Conservation (phyloP, 2,888 invertebrate species). For the Eurois occulta region DNA sequence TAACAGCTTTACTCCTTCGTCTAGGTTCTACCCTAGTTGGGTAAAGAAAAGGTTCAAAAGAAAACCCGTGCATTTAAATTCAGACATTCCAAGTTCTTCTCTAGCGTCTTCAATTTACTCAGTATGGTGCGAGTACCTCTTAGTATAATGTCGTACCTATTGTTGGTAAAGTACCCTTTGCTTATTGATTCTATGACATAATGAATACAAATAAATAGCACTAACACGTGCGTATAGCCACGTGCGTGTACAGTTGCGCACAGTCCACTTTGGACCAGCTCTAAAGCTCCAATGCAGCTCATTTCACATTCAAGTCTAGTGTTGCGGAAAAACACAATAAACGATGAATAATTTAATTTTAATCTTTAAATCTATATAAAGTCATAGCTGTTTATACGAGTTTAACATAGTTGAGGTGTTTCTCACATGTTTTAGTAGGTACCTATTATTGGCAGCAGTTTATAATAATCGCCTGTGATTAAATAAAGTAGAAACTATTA, state of each 20-base stretch:
- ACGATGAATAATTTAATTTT: constrained; percentile 35
- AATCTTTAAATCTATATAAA: constrained; percentile 6
- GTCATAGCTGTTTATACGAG: background rate
- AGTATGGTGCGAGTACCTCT: no score
- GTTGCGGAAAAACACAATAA: constrained; percentile 35
- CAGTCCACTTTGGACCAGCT: background rate
- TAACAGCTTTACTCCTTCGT: background rate
- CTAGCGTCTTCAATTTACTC: background rate
- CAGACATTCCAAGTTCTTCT: background rate
- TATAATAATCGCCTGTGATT: background rate
- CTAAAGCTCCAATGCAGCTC: constrained; percentile 5
- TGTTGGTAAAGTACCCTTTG: background rate
- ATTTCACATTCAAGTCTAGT: constrained; percentile 27
- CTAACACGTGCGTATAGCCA: constrained; percentile 9
- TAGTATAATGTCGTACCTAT: background rate
- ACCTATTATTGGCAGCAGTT: background rate
- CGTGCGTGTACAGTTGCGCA: constrained; percentile 17
- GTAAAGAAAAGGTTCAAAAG: background rate
- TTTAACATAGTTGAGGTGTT: constrained; percentile 13
- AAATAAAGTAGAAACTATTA: background rate
- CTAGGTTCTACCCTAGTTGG: background rate
- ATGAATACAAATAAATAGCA: constrained; percentile 8
- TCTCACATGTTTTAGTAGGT: constrained; percentile 6
- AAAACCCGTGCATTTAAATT: background rate
- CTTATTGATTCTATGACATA: constrained; percentile 8